These are phyloP conservation scores for Drosophila dunni DNA, from an alignment of 1,140 invertebrate species.

Conservation along the genomic window DNA sequence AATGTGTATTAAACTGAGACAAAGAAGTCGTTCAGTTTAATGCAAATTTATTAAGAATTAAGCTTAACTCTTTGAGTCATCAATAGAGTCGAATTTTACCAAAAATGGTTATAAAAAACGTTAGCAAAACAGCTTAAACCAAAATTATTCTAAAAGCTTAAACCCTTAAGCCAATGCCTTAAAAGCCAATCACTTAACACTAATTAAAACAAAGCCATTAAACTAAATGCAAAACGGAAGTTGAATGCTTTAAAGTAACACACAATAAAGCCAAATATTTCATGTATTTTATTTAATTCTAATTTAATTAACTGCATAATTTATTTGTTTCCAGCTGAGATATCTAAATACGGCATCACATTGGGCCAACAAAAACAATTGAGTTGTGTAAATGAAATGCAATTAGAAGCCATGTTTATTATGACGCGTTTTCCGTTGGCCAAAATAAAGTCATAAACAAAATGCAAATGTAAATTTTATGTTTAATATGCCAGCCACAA, in stretches of 20 bases:
- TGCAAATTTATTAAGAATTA: too few relatives aligned
- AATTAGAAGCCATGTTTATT: constrained; percentile 5
- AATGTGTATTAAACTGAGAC: too few relatives aligned
- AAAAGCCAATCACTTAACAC: background rate
- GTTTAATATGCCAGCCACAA: constrained; percentile 33
- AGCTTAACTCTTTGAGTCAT: too few relatives aligned
- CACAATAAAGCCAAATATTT: background rate
- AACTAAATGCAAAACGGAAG: constrained; percentile 4
- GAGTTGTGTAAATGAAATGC: constrained; percentile 8
- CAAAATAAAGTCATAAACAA: constrained; percentile 8
- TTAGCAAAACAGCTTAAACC: too few relatives aligned
- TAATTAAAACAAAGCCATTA: background rate
- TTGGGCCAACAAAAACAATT: constrained; percentile 14
- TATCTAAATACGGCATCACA: constrained; percentile 5
- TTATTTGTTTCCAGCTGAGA: too few relatives aligned
- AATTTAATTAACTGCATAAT: constrained; percentile 2
- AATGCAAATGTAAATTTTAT: constrained; percentile 23
- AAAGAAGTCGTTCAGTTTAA: too few relatives aligned
- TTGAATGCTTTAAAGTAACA: background rate
- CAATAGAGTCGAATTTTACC: too few relatives aligned
- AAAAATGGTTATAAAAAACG: too few relatives aligned
- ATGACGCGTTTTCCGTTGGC: background rate
- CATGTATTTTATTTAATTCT: background rate
- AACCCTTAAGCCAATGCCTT: too few relatives aligned
- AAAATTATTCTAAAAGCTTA: too few relatives aligned